Evolutionary conservation across 2,113 vertebrate genomes (phyloP).

Genomic region (Hucho hucho): DNA sequence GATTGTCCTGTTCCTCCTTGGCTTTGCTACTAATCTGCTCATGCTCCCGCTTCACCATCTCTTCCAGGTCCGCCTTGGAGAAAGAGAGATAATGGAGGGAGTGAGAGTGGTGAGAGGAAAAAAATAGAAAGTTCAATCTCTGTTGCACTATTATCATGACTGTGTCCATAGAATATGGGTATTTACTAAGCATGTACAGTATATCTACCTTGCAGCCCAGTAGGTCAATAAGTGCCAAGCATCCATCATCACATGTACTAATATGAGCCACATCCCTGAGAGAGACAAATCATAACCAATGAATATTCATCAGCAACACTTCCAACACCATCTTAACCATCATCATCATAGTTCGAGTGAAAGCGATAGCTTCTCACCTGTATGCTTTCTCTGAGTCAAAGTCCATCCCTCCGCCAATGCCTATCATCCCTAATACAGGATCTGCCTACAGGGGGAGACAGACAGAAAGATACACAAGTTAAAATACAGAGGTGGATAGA

Average conservation of each 20-base stretch:
- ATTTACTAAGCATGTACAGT: too few relatives aligned
- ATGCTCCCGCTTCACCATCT: slow-evolving; percentile 81
- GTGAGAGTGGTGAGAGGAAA: background rate
- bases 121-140: background rate
- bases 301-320: background rate
- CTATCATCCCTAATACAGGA: slow-evolving; percentile 80
- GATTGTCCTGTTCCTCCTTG: slow-evolving; percentile 44
- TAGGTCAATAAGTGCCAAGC: background rate
- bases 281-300: background rate
- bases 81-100: background rate
- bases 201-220: slow-evolving; percentile 10
- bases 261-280: slow-evolving; percentile 6
- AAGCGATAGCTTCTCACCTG: slow-evolving; percentile 70
- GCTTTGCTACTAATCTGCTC: slow-evolving; percentile 74
- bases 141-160: too few relatives aligned
- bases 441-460: slow-evolving; percentile 70
- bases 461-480: background rate
- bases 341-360: too few relatives aligned
- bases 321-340: too few relatives aligned
- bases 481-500: background rate
- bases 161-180: too few relatives aligned
- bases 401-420: slow-evolving; percentile 87
- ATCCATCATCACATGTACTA: slow-evolving; percentile 7
- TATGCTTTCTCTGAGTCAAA: slow-evolving; percentile 93
- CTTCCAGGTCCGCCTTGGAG: slow-evolving; percentile 81